Base-by-base conservation (phyloP, 2,797 vertebrate species). In the Okamejei kenojei region DNA sequence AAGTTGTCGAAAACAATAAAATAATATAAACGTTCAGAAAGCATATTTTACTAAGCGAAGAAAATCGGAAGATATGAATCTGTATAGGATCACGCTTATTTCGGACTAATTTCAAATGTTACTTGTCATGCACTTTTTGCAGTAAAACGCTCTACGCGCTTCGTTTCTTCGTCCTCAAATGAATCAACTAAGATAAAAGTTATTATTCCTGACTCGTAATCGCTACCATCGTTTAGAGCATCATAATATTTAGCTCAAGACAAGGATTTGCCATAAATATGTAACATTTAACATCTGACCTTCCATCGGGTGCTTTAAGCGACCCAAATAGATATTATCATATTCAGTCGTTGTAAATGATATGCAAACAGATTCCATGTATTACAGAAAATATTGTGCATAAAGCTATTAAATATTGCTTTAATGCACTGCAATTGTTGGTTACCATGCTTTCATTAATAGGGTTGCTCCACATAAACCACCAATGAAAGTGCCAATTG, bases 401-500 rank as follows among this genome's bases (percentile, higher is more conserved):
- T 29, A 19, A 35, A 65, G 84, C 61, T 35, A 35, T 35, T 23
- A 74, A 91, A 74, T 54, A 35, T 17, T 74, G 68, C 29, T 54
- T 45, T 73, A 91, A 54, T 73, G 71, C 71, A 45, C 35, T 54
- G 35, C 90, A 73, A 91, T 45, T 71, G 61, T 73, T 38, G 21
- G 65, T 15, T 58, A 45, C 38, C 71, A 92, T 92, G 68, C 35
- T 38, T 76, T 92, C 90, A 92, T 92, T 76, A 74, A 38, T 54
- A 92, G 90, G 71, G 73, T 76, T 76, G 71, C 90, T 92, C 78
- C 71, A 93, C 38, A 71, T 84, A 93, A 29, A 79, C 93, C 93
- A 94, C 94, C 94, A 94, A 95, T 94, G 93, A 92, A 93, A 94
- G 93, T 45, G 94, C 93, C 94, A 94, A 92, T 93, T 93, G 93